These are phyloP conservation scores for Tortricodes alternella DNA, from an alignment of 2,888 invertebrate genomes.

Conservation along the genomic window DNA sequence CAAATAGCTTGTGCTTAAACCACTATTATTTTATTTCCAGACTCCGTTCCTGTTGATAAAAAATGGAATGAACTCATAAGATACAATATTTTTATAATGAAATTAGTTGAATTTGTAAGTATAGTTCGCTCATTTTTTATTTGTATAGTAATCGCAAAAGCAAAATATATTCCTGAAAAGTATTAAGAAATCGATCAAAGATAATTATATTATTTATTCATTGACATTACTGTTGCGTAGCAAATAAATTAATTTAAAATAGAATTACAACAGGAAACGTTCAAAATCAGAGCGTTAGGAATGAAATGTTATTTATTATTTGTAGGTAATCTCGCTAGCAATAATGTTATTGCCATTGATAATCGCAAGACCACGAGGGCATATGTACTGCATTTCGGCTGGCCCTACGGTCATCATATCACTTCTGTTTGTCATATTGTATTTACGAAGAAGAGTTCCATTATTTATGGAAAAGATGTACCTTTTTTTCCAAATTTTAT, in stretches of 20 bases:
- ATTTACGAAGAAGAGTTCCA: slow-evolving; percentile 69
- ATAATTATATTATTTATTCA: too few relatives aligned
- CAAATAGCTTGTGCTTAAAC: not conserved
- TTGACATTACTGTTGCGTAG: too few relatives aligned
- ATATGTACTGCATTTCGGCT: slow-evolving; percentile 77
- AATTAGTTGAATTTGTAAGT: slow-evolving; percentile 77
- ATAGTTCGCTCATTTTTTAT: slow-evolving; percentile 31
- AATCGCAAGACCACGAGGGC: slow-evolving; percentile 65
- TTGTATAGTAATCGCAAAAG: too few relatives aligned
- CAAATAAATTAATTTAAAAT: too few relatives aligned
- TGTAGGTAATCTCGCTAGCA: slow-evolving; percentile 62
- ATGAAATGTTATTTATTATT: slow-evolving; percentile 42
- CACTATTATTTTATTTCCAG: slow-evolving; percentile 44
- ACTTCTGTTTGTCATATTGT: slow-evolving; percentile 66
- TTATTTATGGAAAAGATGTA: slow-evolving; percentile 79
- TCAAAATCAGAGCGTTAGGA: not conserved
- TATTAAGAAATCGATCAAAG: too few relatives aligned
- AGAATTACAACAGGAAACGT: too few relatives aligned
- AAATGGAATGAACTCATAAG: slow-evolving; percentile 72
- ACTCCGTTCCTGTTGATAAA: slow-evolving; percentile 75
- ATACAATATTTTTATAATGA: slow-evolving; percentile 78
- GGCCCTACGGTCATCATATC: slow-evolving; percentile 74
- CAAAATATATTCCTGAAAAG: too few relatives aligned
- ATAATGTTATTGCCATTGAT: slow-evolving; percentile 59
- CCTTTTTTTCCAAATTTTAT: slow-evolving; percentile 75